Base-by-base conservation (phyloP, 35 echinoderm and acorn worm genomes). In the Eucidaris tribuloides region DNA sequence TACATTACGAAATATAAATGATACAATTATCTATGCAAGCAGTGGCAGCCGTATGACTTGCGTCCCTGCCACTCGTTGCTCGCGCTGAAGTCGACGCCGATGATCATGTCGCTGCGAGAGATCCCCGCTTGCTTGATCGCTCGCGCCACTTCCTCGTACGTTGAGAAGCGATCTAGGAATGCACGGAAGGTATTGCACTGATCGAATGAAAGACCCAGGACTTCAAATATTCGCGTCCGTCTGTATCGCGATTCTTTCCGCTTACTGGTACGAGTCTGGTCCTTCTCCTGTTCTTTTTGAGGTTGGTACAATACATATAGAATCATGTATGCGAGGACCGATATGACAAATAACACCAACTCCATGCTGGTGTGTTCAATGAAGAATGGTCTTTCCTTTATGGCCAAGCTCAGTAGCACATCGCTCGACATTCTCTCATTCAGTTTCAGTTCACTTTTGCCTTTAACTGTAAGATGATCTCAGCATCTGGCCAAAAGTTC, bases 51-150 rank as follows among this genome's bases (percentile, higher is more conserved):
- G 28, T 83, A 99, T 0, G 82, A 63, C 39, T 93, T 90, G 18
- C 96, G 50, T 1, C 96, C 96, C 56, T 99, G 96, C 96, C 96
- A 99, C 61, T 99, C 96, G 28, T 99, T 99, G 62, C 96, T 99
- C n/a, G 96, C 96, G 14, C 91, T 99, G 68, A 99, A 99, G 58
- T 99, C 96, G 28, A 99, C 76, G 11, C 82, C 96, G 30, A 99
- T 90, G 43, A 99, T 93, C 27, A 99, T 66, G 37, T 99, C 90
- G n/a, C 96, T 90, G 36, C 76, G 85, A 3, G 85, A 60, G 42
- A 99, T 83, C 31, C 96, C 96, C 1, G 96, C 83, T 34, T 85
- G 84, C 50, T 99, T 99, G 24, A 99, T 90, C 19, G 96, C 96
- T 34, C 45, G 54, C 1, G 84, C 87, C 31, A 99, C 90, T 65